Percentiles rank a stretch among this genome's conserved stretches.
Evolutionary conservation across 2,113 vertebrate genomes (phyloP).

Genomic region (Pipa parva): DNA sequence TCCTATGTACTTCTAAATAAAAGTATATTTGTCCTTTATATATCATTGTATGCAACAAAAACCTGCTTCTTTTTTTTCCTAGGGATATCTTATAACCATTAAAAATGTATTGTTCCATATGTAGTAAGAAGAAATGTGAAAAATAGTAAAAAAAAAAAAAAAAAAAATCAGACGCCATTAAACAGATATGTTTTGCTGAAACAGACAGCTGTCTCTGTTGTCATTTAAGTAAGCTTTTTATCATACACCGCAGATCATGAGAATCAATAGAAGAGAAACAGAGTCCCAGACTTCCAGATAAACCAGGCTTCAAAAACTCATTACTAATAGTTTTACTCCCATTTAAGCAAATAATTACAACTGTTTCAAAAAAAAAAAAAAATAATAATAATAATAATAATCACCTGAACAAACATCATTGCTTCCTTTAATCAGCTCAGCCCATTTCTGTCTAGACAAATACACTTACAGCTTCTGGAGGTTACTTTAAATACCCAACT

Average conservation of each 20-base stretch:
- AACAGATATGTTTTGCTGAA: conserved; percentile 55
- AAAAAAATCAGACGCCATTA: conserved; percentile 61
- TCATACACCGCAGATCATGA: conserved; percentile 57
- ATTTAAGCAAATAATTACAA: conserved; percentile 28
- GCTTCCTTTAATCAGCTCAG: conserved; percentile 10
- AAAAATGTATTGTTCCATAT: conserved; percentile 41
- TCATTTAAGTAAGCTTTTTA: conserved; percentile 59
- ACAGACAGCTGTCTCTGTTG: conserved; percentile 71
- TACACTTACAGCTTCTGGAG: background rate
- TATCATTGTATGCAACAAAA: too few relatives aligned
- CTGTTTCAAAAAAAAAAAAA: background rate
- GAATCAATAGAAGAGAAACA: conserved; percentile 67
- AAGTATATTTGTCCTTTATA: too few relatives aligned
- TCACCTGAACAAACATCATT: conserved; percentile 35
- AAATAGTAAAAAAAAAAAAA: too few relatives aligned
- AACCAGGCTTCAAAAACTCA: conserved; percentile 12
- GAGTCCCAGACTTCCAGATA: conserved; percentile 21
- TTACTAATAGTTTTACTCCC: conserved; percentile 2
- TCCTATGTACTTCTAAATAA: too few relatives aligned
- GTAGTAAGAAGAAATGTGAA: conserved; percentile 52
- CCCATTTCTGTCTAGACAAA: conserved; percentile 30
- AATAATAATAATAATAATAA: too few relatives aligned
- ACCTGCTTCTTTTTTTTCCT: conserved; percentile 35
- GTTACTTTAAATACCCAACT: too few relatives aligned
- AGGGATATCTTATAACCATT: conserved; percentile 44